Base-by-base conservation (phyloP, 2,797 vertebrate genomes). In the Poliocrania exsul region DNA sequence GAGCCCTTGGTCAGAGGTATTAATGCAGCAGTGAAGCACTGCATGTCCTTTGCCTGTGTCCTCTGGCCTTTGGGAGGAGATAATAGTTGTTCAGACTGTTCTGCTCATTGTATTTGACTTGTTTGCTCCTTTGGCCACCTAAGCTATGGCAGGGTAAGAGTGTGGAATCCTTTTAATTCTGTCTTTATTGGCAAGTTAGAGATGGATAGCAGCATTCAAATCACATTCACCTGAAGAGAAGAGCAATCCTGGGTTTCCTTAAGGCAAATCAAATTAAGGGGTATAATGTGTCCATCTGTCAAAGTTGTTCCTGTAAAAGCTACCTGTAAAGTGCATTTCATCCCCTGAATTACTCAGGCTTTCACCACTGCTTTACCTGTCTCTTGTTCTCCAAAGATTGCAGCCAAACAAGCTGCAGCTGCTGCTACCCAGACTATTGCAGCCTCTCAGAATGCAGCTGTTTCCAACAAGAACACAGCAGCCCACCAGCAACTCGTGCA, bases 341-440 rank as follows among this genome's bases (percentile, higher is more conserved):
- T 80, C 3, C 51, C 86, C 31, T 83, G 49, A 50, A 40, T 75
- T 79, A 38, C 24, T 82, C 25, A 8, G 46, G 29, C 2, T 64
- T 56, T 28, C 23, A 29, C 28, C 2, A 19, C 62, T 79, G 14
- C 46, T 86, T 56, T 73, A 54, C 64, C 29, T 71, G 8, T 66
- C 86, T 44, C 4, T 13, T 73, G 57, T 54, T 56, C 62, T 89
- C 46, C 46, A 6, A 90, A 99, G 99, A 98, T 99, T 75, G 99
- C 99, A 28, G 99, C 99, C 28, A 99, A 99, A 91, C 99, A 99
- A 96, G 99, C 99, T 6, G 99, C 99, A 5, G 99, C 99, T 14
- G 99, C 99, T 13, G 99, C 99, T 31, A 99, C 99, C 2, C 99
- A 99, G 97, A 99, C 99, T 75, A 99, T 99, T 6, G 99, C 99